These are phyloP conservation scores for Neodon shergylaensis DNA, from an alignment of 2,113 vertebrate species.

Conservation along the genomic window DNA sequence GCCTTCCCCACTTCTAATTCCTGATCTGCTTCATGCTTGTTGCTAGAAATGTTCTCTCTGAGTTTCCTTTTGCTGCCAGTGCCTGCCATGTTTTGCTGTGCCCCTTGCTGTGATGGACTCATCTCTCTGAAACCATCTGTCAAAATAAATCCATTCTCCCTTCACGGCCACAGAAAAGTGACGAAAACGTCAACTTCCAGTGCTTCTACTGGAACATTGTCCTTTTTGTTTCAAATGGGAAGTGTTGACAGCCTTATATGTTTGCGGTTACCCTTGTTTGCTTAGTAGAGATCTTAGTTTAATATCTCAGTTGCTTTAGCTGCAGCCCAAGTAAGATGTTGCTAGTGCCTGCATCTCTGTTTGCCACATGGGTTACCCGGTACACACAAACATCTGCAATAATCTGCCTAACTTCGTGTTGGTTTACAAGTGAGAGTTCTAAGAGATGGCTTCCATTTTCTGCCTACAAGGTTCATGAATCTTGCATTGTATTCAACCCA, in stretches of 20 bases:
- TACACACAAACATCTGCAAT: constrained; percentile 8
- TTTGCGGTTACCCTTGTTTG: neutral
- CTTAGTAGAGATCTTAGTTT: neutral
- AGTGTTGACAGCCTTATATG: neutral
- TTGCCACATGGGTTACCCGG: neutral
- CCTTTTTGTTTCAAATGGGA: neutral
- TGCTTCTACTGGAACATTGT: neutral
- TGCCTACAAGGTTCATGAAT: neutral
- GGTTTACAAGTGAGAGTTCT: neutral
- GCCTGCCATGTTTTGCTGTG: neutral
- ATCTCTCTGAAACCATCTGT: neutral
- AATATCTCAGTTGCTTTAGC: constrained; percentile 24
- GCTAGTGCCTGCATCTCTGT: neutral
- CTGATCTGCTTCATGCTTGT: neutral
- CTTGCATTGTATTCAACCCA: neutral
- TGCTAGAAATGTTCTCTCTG: neutral
- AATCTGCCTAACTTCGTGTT: constrained; percentile 4
- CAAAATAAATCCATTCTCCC: neutral
- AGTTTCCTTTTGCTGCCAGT: neutral
- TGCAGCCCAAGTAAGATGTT: neutral
- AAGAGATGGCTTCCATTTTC: neutral
- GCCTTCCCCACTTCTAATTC: neutral
- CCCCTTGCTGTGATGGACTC: neutral
- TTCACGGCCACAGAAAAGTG: neutral
- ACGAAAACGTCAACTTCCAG: neutral